Base-by-base conservation (phyloP, 92 coral and sea anemone genomes). In the Ricordea florida region DNA sequence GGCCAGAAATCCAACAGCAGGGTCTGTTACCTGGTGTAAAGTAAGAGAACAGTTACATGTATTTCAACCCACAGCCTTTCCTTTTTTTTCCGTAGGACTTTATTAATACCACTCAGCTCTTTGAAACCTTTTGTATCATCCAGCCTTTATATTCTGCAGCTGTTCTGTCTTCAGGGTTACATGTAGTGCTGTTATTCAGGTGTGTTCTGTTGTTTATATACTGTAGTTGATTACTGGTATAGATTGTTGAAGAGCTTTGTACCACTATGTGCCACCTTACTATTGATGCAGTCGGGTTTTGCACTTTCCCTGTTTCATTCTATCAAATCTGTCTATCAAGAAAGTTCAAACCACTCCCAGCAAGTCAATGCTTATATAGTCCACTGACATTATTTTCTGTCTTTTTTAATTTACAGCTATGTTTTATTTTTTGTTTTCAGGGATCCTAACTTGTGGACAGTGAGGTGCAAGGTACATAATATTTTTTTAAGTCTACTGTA, bases 381-480 rank as follows among this genome's bases (percentile, higher is more conserved):
- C n/a, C n/a, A n/a, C n/a, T n/a, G n/a, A n/a, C n/a, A n/a, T n/a
- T n/a, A n/a, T n/a, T n/a, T n/a, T n/a, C n/a, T n/a, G n/a, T n/a
- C n/a, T n/a, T 69, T 23, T 13, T 4, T 13, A 7, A 3, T 1
- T 28, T 18, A 6, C 0, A 32, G 24, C 9, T 30, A 9, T 28
- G 1, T 8, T 17, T 42, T 83, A 35, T 38, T 16, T 20, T 32
- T 41, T 43, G 17, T 37, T 53, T 36, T 26, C 75, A 91, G 97
- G 77, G 99, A 96, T 30, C 99, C 99, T 10, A 96, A 96, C 66
- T 74, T 96, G 62, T 96, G 99, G 99, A 81, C 97, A 33, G 96
- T 96, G 29, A 96, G 86, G 63, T 96, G 99, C 45, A 96, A 86
- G 96, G 97, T 91, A 57, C 28, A 53, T n/a, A n/a, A n/a, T n/a